Conservation (phyloP, 1,140 invertebrate species). For the Sitodiplosis mosellana region DNA sequence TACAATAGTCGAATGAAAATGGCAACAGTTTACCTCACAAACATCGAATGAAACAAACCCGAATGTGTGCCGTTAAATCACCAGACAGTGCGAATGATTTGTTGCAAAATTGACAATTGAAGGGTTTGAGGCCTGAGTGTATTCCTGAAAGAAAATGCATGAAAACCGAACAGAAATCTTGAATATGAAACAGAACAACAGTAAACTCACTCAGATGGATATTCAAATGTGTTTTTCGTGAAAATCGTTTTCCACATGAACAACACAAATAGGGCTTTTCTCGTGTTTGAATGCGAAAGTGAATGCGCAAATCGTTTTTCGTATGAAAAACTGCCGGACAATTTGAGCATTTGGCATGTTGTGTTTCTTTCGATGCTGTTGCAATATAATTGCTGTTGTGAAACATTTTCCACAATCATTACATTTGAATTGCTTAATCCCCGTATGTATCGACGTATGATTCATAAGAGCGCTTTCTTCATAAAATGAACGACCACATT, state of each 20-base stretch:
- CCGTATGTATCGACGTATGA: conserved; percentile 39
- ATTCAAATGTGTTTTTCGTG: conserved; percentile 19
- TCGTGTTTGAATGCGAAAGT: conserved; percentile 30
- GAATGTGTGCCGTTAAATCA: background rate
- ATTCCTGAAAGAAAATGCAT: conserved; percentile 6
- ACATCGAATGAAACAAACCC: background rate
- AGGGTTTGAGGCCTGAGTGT: conserved; percentile 37
- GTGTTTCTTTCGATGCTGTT: conserved; percentile 31
- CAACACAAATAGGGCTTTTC: conserved; percentile 31
- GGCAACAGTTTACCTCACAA: too few relatives aligned
- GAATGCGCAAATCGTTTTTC: conserved; percentile 9
- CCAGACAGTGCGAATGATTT: conserved; percentile 7
- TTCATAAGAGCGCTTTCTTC: conserved; percentile 40
- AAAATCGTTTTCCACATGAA: conserved; percentile 27
- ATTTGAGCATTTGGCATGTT: conserved; percentile 62
- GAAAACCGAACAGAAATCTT: background rate
- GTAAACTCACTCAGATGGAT: conserved; percentile 12
- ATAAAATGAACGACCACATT: conserved; percentile 64
- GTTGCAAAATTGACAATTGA: conserved; percentile 30
- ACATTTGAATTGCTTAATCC: conserved; percentile 25
- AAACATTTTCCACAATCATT: conserved; percentile 29
- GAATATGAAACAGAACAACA: background rate
- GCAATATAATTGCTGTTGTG: conserved; percentile 15
- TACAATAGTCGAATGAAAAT: too few relatives aligned
- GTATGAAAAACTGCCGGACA: conserved; percentile 51